Evolutionary conservation across 2,113 vertebrate species (phyloP), one percentile per base, ranked within the genome.

Genomic region (Climacteris rufus): DNA sequence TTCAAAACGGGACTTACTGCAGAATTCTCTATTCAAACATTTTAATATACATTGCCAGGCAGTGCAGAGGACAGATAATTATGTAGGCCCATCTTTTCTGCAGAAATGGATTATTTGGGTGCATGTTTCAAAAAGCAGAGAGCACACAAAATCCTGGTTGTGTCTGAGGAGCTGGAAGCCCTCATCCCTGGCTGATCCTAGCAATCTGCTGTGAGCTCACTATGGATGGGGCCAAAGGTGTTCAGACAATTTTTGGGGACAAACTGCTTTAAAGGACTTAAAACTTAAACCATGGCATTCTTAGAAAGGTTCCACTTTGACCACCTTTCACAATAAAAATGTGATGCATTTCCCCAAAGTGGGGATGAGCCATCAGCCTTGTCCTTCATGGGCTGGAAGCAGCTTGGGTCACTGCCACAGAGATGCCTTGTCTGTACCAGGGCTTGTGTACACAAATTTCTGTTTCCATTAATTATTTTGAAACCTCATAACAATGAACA

Each of bases 221-320:
- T 5, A 0, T 0, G 1, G n/a, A 5, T 0, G 10, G 20, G 25
- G 47, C n/a, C 53, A 39, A 49, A 24, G 4, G 2, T 35, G 9
- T 31, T 80, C 9, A 39, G 64, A 30, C 12, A 27, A 13, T 42
- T 50, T 54, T 12, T 54, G 57, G 37, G 15, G 39, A 57, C 15
- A 63, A 63, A 52, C 9, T 39, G 44, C 52, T 92, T 61, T 84
- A 57, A 83, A 86, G 50, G 11, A 83, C 44, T 54, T 56, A 84
- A 92, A 64, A 87, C 90, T 54, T 4, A 53, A 61, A 69, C 10
- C 7, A 16, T 1, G n/a, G 10, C 14, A 10, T 60, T 54, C 63
- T 66, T 68, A 3, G 7, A 71, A 60, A 63, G 6, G 11, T 47
- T 83, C 25, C 8, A 21, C 42, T 76, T 23, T 33, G 11, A 3